A percentile compares a stretch with the other conserved stretches of the same genome.
Evolutionary conservation across 1,140 invertebrate genomes (phyloP).

Genomic region (Leptinotarsa lineolata): DNA sequence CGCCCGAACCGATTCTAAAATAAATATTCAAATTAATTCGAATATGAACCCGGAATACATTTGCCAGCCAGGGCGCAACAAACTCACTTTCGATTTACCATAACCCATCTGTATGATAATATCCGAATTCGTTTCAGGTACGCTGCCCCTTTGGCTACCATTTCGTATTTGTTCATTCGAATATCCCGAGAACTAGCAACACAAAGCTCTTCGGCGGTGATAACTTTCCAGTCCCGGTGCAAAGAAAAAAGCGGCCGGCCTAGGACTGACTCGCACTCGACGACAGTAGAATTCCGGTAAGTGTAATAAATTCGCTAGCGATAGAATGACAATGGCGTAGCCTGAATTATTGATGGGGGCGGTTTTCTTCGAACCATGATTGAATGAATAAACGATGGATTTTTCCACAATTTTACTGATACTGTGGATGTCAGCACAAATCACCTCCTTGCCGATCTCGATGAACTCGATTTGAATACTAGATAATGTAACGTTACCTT

Average conservation of each 20-base stretch:
- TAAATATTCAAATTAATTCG: neutral
- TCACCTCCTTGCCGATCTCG: too few species aligned
- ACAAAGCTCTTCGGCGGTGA: slow-evolving; percentile 11
- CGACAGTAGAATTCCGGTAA: slow-evolving; percentile 2
- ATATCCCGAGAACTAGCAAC: slow-evolving; percentile 12
- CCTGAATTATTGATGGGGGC: too few species aligned
- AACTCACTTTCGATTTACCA: neutral
- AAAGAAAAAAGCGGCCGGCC: neutral
- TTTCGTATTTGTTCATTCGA: slow-evolving; percentile 15
- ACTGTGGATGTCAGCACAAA: too few species aligned
- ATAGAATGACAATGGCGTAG: too few species aligned
- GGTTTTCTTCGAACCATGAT: too few species aligned
- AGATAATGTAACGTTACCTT: too few species aligned
- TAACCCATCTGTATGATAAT: slow-evolving; percentile 12
- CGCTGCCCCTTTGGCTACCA: slow-evolving; percentile 9
- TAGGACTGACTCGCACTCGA: neutral
- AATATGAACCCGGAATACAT: neutral
- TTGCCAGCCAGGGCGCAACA: neutral
- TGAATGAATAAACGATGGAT: too few species aligned
- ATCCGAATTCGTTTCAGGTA: slow-evolving; percentile 9
- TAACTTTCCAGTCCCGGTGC: slow-evolving; percentile 8
- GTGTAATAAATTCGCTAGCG: neutral
- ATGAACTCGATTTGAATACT: too few species aligned
- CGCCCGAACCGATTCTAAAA: neutral
- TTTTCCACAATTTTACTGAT: too few species aligned